These are phyloP conservation scores for Sebastes elongatus DNA, from an alignment of 2,797 vertebrate species.

Conservation along the genomic window DNA sequence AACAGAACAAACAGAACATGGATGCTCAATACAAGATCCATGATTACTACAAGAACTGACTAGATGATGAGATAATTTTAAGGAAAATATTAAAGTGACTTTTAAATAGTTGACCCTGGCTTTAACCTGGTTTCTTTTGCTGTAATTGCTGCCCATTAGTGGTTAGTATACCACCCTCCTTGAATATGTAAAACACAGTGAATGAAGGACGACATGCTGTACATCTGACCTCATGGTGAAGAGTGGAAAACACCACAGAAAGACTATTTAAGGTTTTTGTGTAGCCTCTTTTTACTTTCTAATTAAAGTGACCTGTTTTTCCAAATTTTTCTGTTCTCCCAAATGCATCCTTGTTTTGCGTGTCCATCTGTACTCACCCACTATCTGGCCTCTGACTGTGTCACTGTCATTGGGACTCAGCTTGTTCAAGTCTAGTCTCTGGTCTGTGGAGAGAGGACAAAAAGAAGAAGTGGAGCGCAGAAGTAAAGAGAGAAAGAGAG, in stretches of 20 bases:
- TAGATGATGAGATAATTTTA: background rate
- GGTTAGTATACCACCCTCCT: background rate
- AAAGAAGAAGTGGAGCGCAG: background rate
- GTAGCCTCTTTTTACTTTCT: background rate
- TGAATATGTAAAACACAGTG: background rate
- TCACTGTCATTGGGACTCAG: conserved; percentile 97
- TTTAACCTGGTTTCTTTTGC: background rate
- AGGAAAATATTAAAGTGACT: background rate
- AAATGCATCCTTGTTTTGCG: background rate
- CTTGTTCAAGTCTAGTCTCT: conserved; percentile 99
- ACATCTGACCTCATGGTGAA: background rate
- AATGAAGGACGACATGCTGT: background rate
- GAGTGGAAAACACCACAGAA: background rate
- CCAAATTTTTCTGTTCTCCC: background rate
- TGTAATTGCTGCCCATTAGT: background rate
- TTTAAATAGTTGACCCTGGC: background rate
- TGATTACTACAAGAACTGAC: background rate
- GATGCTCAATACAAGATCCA: background rate
- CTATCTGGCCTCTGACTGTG: conserved; percentile 97
- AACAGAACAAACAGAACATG: background rate
- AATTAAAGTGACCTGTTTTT: background rate
- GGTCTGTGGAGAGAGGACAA: conserved; percentile 83
- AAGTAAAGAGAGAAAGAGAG: background rate
- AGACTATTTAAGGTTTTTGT: background rate
- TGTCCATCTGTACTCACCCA: conserved; percentile 86